Evolutionary conservation across 2,113 vertebrate genomes (phyloP), one percentile per base, ranked within the genome.

Genomic region (Tenebrosternarchus preto): DNA sequence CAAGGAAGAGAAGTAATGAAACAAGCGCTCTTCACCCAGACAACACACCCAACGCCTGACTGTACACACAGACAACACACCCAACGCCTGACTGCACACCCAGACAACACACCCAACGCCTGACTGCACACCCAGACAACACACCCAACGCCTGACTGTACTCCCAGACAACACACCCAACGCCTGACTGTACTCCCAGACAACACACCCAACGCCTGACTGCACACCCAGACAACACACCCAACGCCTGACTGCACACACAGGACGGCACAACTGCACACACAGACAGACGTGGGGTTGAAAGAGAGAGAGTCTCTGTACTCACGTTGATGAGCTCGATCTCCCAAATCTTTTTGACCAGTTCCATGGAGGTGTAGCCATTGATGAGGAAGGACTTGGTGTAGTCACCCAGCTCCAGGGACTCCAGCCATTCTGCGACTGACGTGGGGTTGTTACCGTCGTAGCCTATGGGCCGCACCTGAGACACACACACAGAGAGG

Each of bases 321-420:
- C 97, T 98, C 91, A 99, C 97, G 64, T 99, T 99, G 87, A 99
- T 96, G 91, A 99, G 95, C 90, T 99, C 97, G 74, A 98, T 96
- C 85, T 99, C 97, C 97, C 97, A 99, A 91, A 99, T 96, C 93
- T 99, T 99, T 93, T 98, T 98, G 83, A 98, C 95, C 86, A 98
- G 95, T 88, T 99, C 97, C 96, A 99, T 98, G 81, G 97, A 98
- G 6, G 97, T 98, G 92, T 98, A 99, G 80, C 97, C 97, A 53
- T 98, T 99, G 88, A 98, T 94, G 82, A 98, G 96, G 90, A 99
- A 99, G 80, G 95, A 93, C 92, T 99, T 99, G 85, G 96, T 98
- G 93, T 99, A 98, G 92, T 99, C 97, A 25, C 96, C 96, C 63
- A 99, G 90, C 89, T 99, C 97, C 90, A 99, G 87, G 66, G 97